Base-by-base conservation (phyloP, 2,113 vertebrate species). In the Oncorhynchus kisutch region DNA sequence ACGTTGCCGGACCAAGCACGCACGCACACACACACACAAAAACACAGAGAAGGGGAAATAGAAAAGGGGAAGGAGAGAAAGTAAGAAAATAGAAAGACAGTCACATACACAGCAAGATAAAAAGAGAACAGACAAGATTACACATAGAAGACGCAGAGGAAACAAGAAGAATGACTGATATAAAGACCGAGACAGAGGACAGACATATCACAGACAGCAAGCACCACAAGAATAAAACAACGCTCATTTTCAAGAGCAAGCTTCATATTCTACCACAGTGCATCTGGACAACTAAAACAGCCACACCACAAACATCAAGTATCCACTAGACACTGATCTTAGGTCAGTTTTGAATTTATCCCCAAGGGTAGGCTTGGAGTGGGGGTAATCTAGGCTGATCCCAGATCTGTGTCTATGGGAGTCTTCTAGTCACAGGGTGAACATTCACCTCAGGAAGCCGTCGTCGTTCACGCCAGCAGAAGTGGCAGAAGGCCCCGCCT, bases 391-490 rank as follows among this genome's bases (percentile, higher is more conserved):
- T 54, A 54, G 51, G 16, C 14, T 18, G 49, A 54, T 54, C 16
- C 5, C 5, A 54, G 51, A 54, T 54, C 51, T 54, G 51, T 14
- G 51, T 54, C 51, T 54, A 54, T 54, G 51, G 16, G 51, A 54
- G 25, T 16, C 65, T 29, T 64, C 60, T 22, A 64, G 4, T 66
- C 65, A 67, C 4, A 45, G 45, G 14, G 60, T 64, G 60, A 48
- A 65, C 9, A n/a, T 87, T 92, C 75, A 97, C 96, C 96, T 96
- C 67, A 96, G 92, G 82, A 97, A 97, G 86, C 96, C 95, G 6
- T 97, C 96, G 16, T 97, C 96, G 0, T 94, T 91, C 59, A 92
- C 92, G 1, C 92, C 92, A 24, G 94, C 88, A 3, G 94, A 91
- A 16, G 94, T 79, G 66, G 92, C 88, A 0, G 92, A 77, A 0